Evolutionary conservation across 2,113 vertebrate genomes (phyloP), one percentile per base, ranked within the genome.

Genomic region (Cyprinodon tularosa): DNA sequence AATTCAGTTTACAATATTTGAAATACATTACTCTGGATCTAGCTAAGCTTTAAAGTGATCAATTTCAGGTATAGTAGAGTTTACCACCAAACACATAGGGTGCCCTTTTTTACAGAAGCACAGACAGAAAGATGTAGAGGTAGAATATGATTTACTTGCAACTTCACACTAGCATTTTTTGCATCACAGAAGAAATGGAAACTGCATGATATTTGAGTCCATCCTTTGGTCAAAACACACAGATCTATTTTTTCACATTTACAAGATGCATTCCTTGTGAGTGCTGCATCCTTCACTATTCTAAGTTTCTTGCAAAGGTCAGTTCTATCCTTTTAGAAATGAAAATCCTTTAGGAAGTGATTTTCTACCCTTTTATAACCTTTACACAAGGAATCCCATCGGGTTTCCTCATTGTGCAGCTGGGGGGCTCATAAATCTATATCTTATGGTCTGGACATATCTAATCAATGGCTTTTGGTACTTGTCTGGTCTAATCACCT

Each of bases 361-460:
- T 90, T 86, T 81, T 86, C 84, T 89, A 89, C 81, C 90, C 91
- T 92, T 93, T 86, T 90, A 77, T 88, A 92, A 91, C 90, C 86
- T 93, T 93, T 93, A 88, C 88, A 88, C 85, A 86, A 91, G 82
- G 81, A 90, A 84, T 91, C 86, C 91, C 88, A 84, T 87, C 22
- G 86, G 90, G 80, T 81, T 71, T 85, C 85, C 83, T 86, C 88
- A 89, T 89, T 89, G 87, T 88, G 82, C 63, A 45, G 84, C 38
- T 68, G 69, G 79, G 38, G 73, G 69, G 64, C 86, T 89, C 85
- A 88, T 88, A 81, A 89, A 91, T 93, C 91, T 86, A 92, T 90
- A 92, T 87, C 65, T 78, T 77, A 88, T 86, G 81, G 82, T 86
- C 74, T 81, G 78, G 72, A 87, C 75, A 83, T 77, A 53, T 89